A percentile compares a stretch with the other conserved stretches of the same genome.
Conservation (phyloP, 2,113 vertebrate species). For the Ailurus styani region DNA sequence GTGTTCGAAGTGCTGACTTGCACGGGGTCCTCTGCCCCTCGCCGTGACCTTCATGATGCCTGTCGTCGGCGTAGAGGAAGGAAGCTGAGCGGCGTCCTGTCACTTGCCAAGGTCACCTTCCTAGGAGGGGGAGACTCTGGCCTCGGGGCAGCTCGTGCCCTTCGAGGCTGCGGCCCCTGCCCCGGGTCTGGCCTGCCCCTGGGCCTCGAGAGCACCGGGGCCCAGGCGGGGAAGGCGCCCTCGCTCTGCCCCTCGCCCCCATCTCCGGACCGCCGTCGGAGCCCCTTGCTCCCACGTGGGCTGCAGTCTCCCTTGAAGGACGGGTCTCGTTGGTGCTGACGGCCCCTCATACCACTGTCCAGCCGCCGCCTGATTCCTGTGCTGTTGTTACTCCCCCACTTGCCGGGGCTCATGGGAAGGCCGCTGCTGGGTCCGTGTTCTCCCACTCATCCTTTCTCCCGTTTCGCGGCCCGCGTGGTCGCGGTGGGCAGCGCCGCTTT, state of each 20-base stretch:
- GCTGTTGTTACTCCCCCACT: not conserved
- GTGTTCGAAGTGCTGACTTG: not conserved
- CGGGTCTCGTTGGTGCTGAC: no score
- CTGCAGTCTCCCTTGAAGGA: no score
- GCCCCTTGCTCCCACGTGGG: no score
- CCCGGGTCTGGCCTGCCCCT: rapidly evolving
- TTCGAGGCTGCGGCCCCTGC: rapidly evolving
- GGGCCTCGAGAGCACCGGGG: not conserved
- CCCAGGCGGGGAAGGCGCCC: not conserved
- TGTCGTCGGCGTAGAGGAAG: not conserved
- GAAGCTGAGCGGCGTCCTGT: no score
- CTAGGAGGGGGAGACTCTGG: not conserved
- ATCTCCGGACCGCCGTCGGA: not conserved
- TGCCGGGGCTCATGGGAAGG: rapidly evolving
- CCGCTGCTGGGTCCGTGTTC: not conserved
- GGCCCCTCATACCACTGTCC: no score
- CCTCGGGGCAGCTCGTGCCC: not conserved
- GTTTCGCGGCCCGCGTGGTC: rapidly evolving
- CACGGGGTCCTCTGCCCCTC: no score
- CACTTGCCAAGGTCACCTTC: rapidly evolving
- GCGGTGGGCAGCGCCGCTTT: rapidly evolving
- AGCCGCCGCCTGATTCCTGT: no score
- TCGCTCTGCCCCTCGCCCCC: rapidly evolving
- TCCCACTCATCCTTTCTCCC: not conserved
- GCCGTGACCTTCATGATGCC: rapidly evolving